phyloP scores from a whole-genome alignment of 1,140 invertebrate genomes.

The Drosophila littoralis region DNA sequence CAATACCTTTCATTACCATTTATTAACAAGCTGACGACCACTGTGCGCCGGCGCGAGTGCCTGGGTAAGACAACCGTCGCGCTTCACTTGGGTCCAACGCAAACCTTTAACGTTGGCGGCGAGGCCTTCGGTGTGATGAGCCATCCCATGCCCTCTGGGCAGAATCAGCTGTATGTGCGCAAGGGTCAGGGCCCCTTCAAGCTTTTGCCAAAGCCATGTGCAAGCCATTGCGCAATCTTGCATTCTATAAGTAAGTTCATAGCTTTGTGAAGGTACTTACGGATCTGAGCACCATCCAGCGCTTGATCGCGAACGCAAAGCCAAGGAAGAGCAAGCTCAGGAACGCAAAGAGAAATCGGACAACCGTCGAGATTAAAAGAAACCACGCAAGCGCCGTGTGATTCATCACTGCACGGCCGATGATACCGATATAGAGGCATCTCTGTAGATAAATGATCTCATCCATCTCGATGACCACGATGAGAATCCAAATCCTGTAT shows the following conservation, averaged over 20 bases:
- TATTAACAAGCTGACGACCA: too few relatives aligned
- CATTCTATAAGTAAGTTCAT: slow-evolving; percentile 27
- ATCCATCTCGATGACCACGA: neutral
- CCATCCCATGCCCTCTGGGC: too few relatives aligned
- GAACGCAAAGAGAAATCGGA: slow-evolving; percentile 24
- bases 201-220: too few relatives aligned
- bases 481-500: neutral
- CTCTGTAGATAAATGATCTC: neutral
- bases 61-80: too few relatives aligned
- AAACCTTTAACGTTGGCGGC: too few relatives aligned
- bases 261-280: slow-evolving; percentile 37
- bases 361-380: slow-evolving; percentile 32
- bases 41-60: too few relatives aligned
- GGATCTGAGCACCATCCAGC: slow-evolving; percentile 34
- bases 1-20: too few relatives aligned
- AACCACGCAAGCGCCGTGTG: slow-evolving; percentile 4
- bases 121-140: too few relatives aligned
- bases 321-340: slow-evolving; percentile 29
- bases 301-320: slow-evolving; percentile 29
- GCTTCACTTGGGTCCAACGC: too few relatives aligned
- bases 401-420: slow-evolving; percentile 41
- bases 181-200: too few relatives aligned
- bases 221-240: too few relatives aligned
- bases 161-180: too few relatives aligned
- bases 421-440: slow-evolving; percentile 26